Evolutionary conservation across 1,140 invertebrate species (phyloP), one percentile per base, ranked within the genome.

Genomic region (Zophobas morio): DNA sequence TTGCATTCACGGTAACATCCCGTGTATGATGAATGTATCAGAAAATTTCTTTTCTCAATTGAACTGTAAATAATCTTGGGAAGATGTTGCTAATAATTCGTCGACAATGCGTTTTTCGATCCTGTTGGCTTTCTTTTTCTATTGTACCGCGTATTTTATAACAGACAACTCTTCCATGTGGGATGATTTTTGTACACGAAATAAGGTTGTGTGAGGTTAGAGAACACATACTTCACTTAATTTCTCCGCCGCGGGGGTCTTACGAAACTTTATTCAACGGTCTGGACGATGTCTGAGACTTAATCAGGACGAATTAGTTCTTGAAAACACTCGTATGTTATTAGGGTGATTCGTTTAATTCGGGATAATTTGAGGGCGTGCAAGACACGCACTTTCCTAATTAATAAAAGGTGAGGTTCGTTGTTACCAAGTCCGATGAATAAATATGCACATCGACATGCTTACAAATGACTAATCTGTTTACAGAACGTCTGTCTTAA

Each of bases 41-140:
- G 39, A 66, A 42, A 66, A 66, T 66, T 66, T 72, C 53, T 66
- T 75, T 57, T 75, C 53, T 51, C 74, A 66, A 75, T 75, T 66
- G 63, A 66, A 66, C 63, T 66, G 57, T 51, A 63, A 53, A 66
- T 66, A 66, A 66, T 75, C 36, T 75, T 66, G 74, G 56, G 74
- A 75, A 75, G 56, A 51, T 75, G 57, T 53, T 49, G 57, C 74
- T 51, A 47, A 57, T 66, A 51, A 66, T 66, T 75, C 8, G 46
- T 51, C 46, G 46, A 66, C 57, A 75, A 75, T 51, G 35, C 57
- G 53, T 66, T 66, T 66, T 66, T 66, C n/a, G 39, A 57, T 66
- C 49, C 54, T 42, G 49, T 75, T 51, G 32, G 51, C 74, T 75
- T 75, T 75, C 74, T 75, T 66, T 39, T 66, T 66, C 60, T 42